Evolutionary conservation across 2,797 vertebrate species (phyloP).

Genomic region (Cephalopachus bancanus): DNA sequence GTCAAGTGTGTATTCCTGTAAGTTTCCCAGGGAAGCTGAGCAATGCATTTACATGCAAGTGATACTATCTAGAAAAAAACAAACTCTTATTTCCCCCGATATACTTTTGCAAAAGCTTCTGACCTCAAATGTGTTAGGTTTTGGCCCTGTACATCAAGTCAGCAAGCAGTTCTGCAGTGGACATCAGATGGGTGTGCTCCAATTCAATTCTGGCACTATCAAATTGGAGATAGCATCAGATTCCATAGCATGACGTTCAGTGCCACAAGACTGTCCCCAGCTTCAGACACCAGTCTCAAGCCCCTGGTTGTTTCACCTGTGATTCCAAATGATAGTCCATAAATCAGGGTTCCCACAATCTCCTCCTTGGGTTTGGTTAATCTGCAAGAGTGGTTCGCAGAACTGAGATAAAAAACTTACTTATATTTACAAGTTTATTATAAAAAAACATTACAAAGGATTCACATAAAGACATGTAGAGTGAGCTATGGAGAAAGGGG

Average conservation of each 20-base stretch:
- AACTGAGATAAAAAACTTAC: not conserved
- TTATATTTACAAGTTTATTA: not conserved
- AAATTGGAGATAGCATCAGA: too few species aligned
- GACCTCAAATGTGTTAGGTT: not conserved
- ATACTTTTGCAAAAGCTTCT: not conserved
- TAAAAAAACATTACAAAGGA: not conserved
- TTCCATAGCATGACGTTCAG: too few species aligned
- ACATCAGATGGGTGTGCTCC: not conserved
- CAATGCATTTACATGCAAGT: not conserved
- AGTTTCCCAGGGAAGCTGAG: not conserved
- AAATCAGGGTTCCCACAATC: not conserved
- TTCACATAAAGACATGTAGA: not conserved
- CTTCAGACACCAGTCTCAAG: not conserved
- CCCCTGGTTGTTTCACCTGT: not conserved
- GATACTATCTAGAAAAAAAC: not conserved
- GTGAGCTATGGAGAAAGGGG: too few species aligned
- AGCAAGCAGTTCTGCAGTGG: not conserved
- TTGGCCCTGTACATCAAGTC: not conserved
- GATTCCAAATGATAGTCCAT: not conserved
- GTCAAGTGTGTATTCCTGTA: not conserved
- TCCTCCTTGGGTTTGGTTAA: not conserved
- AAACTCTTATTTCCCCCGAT: not conserved
- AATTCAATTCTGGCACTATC: not conserved
- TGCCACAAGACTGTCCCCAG: too few species aligned
- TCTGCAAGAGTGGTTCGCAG: not conserved